Evolutionary conservation across 2,113 vertebrate species (phyloP).

Genomic region (Sinocyclocheilus grahami): DNA sequence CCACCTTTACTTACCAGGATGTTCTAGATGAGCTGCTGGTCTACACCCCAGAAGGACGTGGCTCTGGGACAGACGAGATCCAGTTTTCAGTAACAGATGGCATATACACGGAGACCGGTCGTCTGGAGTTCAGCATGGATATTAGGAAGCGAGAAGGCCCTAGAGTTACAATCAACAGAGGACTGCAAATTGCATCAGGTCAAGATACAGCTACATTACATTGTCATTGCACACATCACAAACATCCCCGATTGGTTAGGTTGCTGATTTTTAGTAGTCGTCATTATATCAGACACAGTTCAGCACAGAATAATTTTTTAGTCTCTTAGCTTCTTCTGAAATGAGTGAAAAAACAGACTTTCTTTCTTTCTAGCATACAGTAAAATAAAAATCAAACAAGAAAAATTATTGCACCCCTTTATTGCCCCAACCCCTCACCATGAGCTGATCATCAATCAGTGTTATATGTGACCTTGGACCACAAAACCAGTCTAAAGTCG

Average conservation of each 20-base stretch:
- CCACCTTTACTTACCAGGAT: conserved; percentile 94
- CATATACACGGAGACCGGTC: conserved; percentile 74
- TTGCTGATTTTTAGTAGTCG: not conserved
- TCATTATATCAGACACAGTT: not conserved
- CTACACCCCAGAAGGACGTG: conserved; percentile 74
- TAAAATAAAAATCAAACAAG: not conserved
- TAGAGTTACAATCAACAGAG: conserved; percentile 79
- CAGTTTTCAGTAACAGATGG: conserved; percentile 88
- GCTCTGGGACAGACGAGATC: conserved; percentile 78
- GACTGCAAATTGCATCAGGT: conserved; percentile 89
- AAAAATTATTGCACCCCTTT: not conserved
- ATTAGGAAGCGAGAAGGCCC: conserved; percentile 71
- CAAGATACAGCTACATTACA: conserved; percentile 4
- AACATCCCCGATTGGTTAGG: not conserved
- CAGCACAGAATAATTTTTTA: not conserved
- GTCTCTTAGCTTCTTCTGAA: not conserved
- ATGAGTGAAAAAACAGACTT: no score
- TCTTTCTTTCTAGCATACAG: no score
- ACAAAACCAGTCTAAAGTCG: no score
- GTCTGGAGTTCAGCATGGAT: conserved; percentile 82
- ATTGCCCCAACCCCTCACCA: not conserved
- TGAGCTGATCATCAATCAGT: not conserved
- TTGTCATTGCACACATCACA: not conserved
- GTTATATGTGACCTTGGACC: not conserved
- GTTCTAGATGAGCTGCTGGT: conserved; percentile 84